Base-by-base conservation (phyloP, 2,888 invertebrate genomes). In the Calliphora vomitoria region DNA sequence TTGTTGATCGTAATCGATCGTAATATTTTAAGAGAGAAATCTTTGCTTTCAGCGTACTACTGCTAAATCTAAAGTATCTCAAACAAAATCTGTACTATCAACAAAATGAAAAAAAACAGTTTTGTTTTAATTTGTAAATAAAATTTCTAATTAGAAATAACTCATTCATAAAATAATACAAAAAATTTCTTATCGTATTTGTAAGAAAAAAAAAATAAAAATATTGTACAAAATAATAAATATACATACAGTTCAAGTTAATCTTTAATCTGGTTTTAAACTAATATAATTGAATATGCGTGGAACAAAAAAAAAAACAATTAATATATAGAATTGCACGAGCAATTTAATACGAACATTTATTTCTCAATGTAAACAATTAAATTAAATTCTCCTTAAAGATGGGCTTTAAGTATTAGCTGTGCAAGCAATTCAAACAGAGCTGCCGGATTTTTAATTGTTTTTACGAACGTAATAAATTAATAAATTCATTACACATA, bases 241-340 rank as follows among this genome's bases (percentile, higher is more conserved):
- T 62, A 50, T 8, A 25, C 69, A 50, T 8, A 25, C 69, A 60
- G 38, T 38, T 72, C 38, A 81, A 72, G 18, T 64, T 64, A 64
- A 76, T 50, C 75, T 50, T 15, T 47, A 50, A 13, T 74, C n/a
- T 35, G 15, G 31, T 74, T 44, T 66, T 44, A 18, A 58, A 60
- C 60, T 38, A 41, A 47, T 53, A 8, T 44, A 64, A 50, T 53
- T 53, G 6, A 11, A 62, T 31, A 53, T 4, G 74, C 44, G 66
- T 66, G 8, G 8, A 80, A 20, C 35, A 18, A 60, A 55, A 66
- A 55, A 15, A 20, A 66, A 68, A 81, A 4, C 6, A 44, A 44
- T 1, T 44, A 15, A n/a, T 50, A 50, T 15, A 3, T 74, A 31
- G 10, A 82, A 82, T 82, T 68, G 44, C 74, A 58, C 60, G 38